Evolutionary conservation across 2,888 invertebrate genomes (phyloP).

Genomic region (Oegoconia quadripuncta): DNA sequence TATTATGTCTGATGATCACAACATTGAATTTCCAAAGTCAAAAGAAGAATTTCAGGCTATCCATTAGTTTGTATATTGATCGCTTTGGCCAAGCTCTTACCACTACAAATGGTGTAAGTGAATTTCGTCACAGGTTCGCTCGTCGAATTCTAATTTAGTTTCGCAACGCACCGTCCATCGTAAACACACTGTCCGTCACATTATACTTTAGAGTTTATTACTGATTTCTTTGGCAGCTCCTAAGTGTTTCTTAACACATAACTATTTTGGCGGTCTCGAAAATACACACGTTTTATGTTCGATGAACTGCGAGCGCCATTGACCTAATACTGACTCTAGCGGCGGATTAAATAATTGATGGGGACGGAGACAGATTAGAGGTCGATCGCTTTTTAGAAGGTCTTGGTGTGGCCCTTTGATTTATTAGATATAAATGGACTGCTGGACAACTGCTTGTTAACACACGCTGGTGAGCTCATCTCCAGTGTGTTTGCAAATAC

Average conservation of each 20-base stretch:
- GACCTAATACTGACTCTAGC: constrained; percentile 46
- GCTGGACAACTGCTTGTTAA: too few relatives aligned
- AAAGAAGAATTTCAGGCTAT: too few relatives aligned
- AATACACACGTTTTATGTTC: constrained; percentile 35
- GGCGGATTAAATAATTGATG: constrained; percentile 33
- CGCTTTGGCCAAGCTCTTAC: constrained; percentile 1
- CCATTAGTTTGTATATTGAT: neutral
- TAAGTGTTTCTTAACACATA: constrained; percentile 44
- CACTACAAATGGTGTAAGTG: constrained; percentile 33
- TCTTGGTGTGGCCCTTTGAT: constrained; percentile 8
- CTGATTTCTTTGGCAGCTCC: constrained; percentile 46
- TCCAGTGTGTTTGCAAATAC: too few relatives aligned
- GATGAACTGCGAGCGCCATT: constrained; percentile 48
- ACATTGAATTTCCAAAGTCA: too few relatives aligned
- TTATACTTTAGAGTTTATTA: constrained; percentile 49
- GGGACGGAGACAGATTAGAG: constrained; percentile 16
- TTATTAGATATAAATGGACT: too few relatives aligned
- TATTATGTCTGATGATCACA: too few relatives aligned
- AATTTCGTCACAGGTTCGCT: constrained; percentile 39
- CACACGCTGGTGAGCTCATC: too few relatives aligned
- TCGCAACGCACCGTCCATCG: constrained; percentile 48
- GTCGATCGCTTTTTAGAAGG: constrained; percentile 20
- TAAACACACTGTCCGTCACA: constrained; percentile 57
- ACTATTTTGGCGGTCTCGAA: constrained; percentile 45
- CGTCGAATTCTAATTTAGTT: constrained; percentile 41